Percentiles rank a stretch among this genome's conserved stretches.
These are phyloP conservation scores for Eupithecia abbreviata DNA, from an alignment of 2,888 invertebrate genomes.

Conservation along the genomic window DNA sequence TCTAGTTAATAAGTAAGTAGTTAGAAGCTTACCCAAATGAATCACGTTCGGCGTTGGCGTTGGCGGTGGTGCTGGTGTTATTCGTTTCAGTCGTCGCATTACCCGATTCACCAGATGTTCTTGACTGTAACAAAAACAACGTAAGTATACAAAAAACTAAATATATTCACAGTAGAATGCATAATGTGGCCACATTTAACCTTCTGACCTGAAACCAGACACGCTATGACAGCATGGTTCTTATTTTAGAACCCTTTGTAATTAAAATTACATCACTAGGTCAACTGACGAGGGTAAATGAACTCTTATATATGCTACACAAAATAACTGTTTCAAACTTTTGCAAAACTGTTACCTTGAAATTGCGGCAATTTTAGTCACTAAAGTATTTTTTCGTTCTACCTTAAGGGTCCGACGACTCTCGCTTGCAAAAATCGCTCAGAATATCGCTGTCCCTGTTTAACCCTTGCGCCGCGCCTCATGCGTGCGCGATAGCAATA, in stretches of 20 bases:
- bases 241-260: background rate
- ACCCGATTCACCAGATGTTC: constrained; percentile 73
- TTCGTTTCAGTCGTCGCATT: constrained; percentile 63
- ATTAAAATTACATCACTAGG: background rate
- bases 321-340: background rate
- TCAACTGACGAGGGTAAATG: background rate
- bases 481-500: no score
- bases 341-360: background rate
- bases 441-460: no score
- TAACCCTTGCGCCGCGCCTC: no score
- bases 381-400: background rate
- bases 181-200: background rate
- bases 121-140: constrained; percentile 58
- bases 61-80: constrained; percentile 56
- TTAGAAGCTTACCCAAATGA: constrained; percentile 69
- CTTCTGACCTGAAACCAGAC: background rate
- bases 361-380: background rate
- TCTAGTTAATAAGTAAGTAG: background rate
- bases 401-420: no score
- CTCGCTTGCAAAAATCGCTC: no score
- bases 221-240: background rate
- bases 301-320: background rate
- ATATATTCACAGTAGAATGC: background rate
- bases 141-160: background rate
- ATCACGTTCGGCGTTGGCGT: constrained; percentile 70